phyloP scores from a whole-genome alignment of 2,797 vertebrate genomes.

The Poeciliopsis presidionis region DNA sequence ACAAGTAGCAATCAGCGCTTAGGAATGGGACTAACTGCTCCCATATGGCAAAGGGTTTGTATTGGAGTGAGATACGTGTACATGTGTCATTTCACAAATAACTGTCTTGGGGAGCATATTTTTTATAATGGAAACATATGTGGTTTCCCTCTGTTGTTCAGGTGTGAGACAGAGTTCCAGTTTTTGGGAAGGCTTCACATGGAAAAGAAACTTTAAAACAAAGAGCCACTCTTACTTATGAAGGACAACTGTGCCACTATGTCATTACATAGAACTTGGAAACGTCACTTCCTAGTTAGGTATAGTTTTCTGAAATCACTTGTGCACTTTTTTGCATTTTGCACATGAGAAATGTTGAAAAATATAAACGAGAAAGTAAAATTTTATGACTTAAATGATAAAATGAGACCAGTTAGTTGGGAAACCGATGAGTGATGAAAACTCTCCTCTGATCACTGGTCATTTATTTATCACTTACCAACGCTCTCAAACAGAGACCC shows the following conservation, averaged over 20 bases:
- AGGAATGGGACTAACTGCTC: conserved; percentile 53
- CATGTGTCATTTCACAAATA: conserved; percentile 48
- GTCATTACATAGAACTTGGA: conserved; percentile 45
- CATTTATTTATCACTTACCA: conserved; percentile 56
- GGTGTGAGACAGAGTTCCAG: conserved; percentile 48
- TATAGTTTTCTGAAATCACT: conserved; percentile 27
- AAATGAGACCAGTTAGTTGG: conserved; percentile 40
- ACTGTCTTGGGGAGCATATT: conserved; percentile 54
- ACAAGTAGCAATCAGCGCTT: conserved; percentile 60
- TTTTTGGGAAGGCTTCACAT: conserved; percentile 59
- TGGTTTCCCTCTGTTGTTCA: conserved; percentile 55
- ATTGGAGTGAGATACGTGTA: conserved; percentile 39
- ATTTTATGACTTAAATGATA: conserved; percentile 6
- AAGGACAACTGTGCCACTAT: neutral
- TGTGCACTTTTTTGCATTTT: neutral
- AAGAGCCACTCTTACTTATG: neutral
- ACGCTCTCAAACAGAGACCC: conserved; percentile 48
- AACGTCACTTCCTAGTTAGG: conserved; percentile 8
- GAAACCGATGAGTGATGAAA: conserved; percentile 56
- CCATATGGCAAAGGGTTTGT: conserved; percentile 57
- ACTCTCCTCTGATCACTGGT: conserved; percentile 50
- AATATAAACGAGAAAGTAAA: conserved; percentile 23
- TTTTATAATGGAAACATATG: conserved; percentile 64
- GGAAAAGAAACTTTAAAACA: conserved; percentile 31
- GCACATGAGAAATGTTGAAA: conserved; percentile 20